Conservation (phyloP, 2,113 vertebrate species). For the Cyprinodon tularosa region DNA sequence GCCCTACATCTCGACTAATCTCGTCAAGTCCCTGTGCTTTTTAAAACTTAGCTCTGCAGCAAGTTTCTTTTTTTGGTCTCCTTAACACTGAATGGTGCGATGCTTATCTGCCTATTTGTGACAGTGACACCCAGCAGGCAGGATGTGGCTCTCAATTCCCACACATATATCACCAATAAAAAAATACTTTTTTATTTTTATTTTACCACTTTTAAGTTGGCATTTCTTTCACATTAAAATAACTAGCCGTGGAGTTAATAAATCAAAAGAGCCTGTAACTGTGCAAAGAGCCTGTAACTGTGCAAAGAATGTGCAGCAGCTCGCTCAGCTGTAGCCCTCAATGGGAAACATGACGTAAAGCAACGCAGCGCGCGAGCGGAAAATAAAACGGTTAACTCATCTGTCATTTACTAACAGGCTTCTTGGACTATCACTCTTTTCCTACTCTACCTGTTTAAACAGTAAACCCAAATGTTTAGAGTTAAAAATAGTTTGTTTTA, state of each 20-base stretch:
- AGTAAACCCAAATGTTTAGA: neutral
- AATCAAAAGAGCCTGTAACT: neutral
- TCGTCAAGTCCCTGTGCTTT: conserved; percentile 17
- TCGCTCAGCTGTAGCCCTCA: neutral
- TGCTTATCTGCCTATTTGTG: conserved; percentile 15
- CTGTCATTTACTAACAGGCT: neutral
- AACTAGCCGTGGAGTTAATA: neutral
- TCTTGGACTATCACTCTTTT: neutral
- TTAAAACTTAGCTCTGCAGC: conserved; percentile 55
- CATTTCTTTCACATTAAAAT: conserved; percentile 23
- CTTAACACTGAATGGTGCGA: conserved; percentile 1
- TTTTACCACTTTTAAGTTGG: neutral
- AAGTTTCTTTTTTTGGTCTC: conserved; percentile 42
- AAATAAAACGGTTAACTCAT: neutral
- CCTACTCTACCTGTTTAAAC: neutral
- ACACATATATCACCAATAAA: neutral
- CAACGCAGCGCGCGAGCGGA: neutral
- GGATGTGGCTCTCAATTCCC: conserved; percentile 34
- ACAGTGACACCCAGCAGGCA: conserved; percentile 37
- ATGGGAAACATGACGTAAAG: neutral
- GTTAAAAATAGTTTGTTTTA: neutral
- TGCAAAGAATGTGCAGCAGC: neutral
- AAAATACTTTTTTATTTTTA: neutral
- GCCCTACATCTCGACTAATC: conserved; percentile 42
- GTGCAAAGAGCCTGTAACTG: neutral